These are phyloP conservation scores for Zapus hudsonius DNA, from an alignment of 2,113 vertebrate species.

Conservation along the genomic window DNA sequence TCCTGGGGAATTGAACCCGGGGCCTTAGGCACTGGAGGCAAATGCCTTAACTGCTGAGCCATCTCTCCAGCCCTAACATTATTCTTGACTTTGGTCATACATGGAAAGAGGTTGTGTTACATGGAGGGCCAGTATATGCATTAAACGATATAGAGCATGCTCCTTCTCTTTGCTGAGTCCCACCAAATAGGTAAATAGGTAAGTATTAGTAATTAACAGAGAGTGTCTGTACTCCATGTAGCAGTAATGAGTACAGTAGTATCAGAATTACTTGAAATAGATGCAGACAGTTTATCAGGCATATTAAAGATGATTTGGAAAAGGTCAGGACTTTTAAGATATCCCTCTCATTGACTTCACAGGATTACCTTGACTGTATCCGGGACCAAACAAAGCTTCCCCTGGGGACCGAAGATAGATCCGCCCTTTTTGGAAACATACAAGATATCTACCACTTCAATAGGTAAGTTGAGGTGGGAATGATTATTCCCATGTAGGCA, in stretches of 20 bases:
- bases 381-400: slow-evolving; percentile 91
- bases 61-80: too few relatives aligned
- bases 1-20: too few relatives aligned
- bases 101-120: slow-evolving; percentile 57
- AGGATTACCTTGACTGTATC: slow-evolving; percentile 97
- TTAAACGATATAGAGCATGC: slow-evolving; percentile 19
- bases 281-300: slow-evolving; percentile 64
- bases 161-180: slow-evolving; percentile 35
- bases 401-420: slow-evolving; percentile 92
- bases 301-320: slow-evolving; percentile 67
- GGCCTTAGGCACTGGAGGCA: too few relatives aligned
- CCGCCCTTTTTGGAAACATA: slow-evolving; percentile 97
- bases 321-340: slow-evolving; percentile 65
- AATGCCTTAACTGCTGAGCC: too few relatives aligned
- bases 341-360: slow-evolving; percentile 76
- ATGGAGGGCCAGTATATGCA: background rate
- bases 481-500: background rate
- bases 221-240: slow-evolving; percentile 63
- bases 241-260: slow-evolving; percentile 64
- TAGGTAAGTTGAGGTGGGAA: slow-evolving; percentile 86
- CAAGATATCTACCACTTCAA: slow-evolving; percentile 96
- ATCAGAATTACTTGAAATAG: slow-evolving; percentile 73
- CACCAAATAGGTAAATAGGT: slow-evolving; percentile 74
- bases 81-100: too few relatives aligned
- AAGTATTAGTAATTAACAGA: slow-evolving; percentile 73